These are phyloP conservation scores for Drosophila subsilvestris DNA, from an alignment of 2,888 invertebrate species.

Conservation along the genomic window DNA sequence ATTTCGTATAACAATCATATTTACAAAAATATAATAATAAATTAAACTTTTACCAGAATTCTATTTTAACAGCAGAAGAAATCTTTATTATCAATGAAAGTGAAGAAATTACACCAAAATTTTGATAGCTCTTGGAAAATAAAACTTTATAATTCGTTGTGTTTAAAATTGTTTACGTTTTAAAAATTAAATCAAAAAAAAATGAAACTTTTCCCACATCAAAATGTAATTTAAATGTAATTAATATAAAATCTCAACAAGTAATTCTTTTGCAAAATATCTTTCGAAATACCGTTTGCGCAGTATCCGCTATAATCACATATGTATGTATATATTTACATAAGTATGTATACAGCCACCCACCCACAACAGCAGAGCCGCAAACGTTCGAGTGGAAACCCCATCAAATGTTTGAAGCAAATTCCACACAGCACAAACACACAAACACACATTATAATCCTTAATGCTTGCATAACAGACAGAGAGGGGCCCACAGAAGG, in stretches of 20 bases:
- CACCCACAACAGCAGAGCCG: not conserved
- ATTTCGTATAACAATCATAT: too few relatives aligned
- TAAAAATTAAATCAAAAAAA: not conserved
- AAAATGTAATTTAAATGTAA: not conserved
- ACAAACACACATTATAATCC: not conserved
- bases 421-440: not conserved
- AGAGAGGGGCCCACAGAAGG: not conserved
- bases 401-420: not conserved
- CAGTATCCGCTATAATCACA: slow-evolving; percentile 29
- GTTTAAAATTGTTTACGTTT: too few relatives aligned
- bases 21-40: too few relatives aligned
- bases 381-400: not conserved
- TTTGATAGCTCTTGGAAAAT: too few relatives aligned
- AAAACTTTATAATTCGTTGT: too few relatives aligned
- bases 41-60: too few relatives aligned
- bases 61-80: too few relatives aligned
- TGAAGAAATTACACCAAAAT: too few relatives aligned
- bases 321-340: not conserved
- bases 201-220: too few relatives aligned
- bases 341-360: not conserved
- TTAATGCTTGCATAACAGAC: not conserved
- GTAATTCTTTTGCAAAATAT: slow-evolving; percentile 8
- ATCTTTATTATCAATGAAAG: too few relatives aligned
- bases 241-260: not conserved
- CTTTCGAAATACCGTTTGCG: slow-evolving; percentile 48